Conservation (phyloP, 2,113 vertebrate species). For the Papio anubis region DNA sequence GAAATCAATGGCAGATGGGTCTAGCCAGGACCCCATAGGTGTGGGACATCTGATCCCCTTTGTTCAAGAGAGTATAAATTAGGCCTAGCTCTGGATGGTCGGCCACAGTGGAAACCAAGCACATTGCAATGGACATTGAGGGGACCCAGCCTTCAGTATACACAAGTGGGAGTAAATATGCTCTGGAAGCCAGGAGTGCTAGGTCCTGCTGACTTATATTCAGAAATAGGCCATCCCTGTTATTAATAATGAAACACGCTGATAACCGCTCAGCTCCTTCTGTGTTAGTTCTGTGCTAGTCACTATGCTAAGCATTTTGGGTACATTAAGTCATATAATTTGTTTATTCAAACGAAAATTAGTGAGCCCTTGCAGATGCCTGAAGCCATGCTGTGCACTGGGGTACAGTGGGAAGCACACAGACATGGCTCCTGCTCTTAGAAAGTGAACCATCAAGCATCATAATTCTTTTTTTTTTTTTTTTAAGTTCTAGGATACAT, state of each 20-base stretch:
- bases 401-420: neutral
- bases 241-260: neutral
- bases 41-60: neutral
- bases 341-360: neutral
- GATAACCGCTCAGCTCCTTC: neutral
- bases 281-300: neutral
- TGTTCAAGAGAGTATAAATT: neutral
- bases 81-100: neutral
- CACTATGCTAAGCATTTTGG: neutral
- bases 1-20: neutral
- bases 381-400: neutral
- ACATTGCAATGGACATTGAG: neutral
- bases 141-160: neutral
- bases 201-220: neutral
- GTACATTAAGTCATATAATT: neutral
- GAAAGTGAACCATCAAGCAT: neutral
- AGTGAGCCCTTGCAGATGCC: neutral
- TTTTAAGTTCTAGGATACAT: too few relatives aligned
- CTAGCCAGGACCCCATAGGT: neutral
- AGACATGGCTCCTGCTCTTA: too few relatives aligned
- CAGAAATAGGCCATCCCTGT: neutral
- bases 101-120: neutral
- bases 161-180: fast-evolving
- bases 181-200: neutral
- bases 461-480: too few relatives aligned